Percentiles rank a stretch among this genome's conserved stretches.
Conservation (phyloP, 2,113 vertebrate genomes). For the Asarcornis scutulata region DNA sequence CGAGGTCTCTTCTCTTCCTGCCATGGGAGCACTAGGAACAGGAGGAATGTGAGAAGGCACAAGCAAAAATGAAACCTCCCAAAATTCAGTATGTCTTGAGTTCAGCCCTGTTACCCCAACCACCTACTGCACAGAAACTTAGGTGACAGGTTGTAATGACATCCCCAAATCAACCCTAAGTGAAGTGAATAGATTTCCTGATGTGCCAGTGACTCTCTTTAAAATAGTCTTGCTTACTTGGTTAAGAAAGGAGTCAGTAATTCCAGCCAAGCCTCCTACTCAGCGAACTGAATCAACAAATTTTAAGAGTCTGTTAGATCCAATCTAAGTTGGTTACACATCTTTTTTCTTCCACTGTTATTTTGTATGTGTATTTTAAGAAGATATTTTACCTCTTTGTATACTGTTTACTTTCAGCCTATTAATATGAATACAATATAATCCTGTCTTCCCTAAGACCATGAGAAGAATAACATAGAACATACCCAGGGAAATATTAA, state of each 20-base stretch:
- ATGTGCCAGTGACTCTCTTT: neutral
- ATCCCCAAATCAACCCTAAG: neutral
- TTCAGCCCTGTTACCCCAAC: neutral
- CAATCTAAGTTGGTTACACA: neutral
- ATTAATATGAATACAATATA: neutral
- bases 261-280: neutral
- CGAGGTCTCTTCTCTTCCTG: neutral
- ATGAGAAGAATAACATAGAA: neutral
- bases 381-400: neutral
- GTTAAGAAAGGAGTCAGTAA: neutral
- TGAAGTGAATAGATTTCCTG: neutral
- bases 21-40: neutral
- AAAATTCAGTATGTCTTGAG: neutral
- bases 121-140: neutral
- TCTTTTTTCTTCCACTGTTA: neutral
- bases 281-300: neutral
- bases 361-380: neutral
- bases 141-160: neutral
- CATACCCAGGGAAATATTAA: neutral
- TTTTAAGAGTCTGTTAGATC: neutral
- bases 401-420: neutral
- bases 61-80: neutral
- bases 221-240: neutral
- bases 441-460: neutral
- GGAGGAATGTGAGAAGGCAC: neutral